phyloP scores from a whole-genome alignment of 2,888 invertebrate species.

The Chrysolina oricalcia region DNA sequence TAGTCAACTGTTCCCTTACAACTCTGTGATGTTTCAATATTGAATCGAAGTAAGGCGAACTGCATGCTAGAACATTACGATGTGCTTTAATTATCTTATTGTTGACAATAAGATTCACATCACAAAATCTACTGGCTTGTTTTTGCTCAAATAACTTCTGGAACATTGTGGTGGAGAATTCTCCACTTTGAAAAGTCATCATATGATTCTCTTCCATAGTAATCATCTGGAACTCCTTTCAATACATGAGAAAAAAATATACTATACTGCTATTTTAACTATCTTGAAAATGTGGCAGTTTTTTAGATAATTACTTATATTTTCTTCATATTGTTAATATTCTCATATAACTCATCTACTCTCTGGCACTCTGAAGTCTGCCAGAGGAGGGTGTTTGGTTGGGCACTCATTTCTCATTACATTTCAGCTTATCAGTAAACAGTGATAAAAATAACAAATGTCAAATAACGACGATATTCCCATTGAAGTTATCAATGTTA shows the following conservation, averaged over 20 bases:
- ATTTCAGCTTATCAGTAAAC: too few species aligned
- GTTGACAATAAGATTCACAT: slow-evolving; percentile 76
- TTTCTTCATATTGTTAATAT: too few species aligned
- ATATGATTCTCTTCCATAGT: slow-evolving; percentile 66
- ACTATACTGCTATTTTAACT: background rate
- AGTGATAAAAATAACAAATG: too few species aligned
- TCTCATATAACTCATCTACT: too few species aligned
- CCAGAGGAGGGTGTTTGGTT: too few species aligned
- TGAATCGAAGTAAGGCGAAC: slow-evolving; percentile 79
- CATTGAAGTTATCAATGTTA: too few species aligned
- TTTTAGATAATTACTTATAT: too few species aligned
- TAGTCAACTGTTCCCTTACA: slow-evolving; percentile 74
- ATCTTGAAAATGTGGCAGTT: too few species aligned
- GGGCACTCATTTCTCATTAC: too few species aligned
- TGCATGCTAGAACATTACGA: slow-evolving; percentile 77
- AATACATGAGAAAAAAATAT: background rate
- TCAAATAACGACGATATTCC: too few species aligned
- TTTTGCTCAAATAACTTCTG: slow-evolving; percentile 72
- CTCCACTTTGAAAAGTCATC: slow-evolving; percentile 69
- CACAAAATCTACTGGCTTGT: slow-evolving; percentile 76
- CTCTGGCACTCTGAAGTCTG: too few species aligned
- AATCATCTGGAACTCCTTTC: slow-evolving; percentile 55
- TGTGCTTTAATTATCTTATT: slow-evolving; percentile 76
- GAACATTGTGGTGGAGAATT: slow-evolving; percentile 67
- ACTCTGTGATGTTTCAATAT: slow-evolving; percentile 75